Evolutionary conservation across 2,797 vertebrate species (phyloP).

Genomic region (Lemur catta): DNA sequence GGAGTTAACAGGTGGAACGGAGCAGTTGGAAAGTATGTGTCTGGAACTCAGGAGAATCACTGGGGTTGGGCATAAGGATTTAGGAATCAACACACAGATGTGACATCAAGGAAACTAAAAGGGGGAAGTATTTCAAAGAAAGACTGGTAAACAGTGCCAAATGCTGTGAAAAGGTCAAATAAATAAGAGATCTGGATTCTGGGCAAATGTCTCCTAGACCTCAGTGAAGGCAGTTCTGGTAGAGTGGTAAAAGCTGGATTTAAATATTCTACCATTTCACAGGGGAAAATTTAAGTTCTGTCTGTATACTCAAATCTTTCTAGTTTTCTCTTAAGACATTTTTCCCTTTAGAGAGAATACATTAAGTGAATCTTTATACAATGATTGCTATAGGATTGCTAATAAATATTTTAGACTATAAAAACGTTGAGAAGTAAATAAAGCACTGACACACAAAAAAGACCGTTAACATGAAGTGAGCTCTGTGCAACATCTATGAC

Average conservation of each 20-base stretch:
- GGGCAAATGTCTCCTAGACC: background rate
- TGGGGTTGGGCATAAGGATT: background rate
- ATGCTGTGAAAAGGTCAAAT: background rate
- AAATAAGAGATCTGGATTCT: background rate
- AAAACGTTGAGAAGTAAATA: background rate
- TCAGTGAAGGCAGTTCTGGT: background rate
- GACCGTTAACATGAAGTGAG: background rate
- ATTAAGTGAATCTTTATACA: background rate
- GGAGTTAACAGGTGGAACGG: background rate
- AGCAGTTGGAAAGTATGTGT: rapidly evolving
- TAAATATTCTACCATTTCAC: background rate
- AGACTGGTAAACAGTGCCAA: background rate
- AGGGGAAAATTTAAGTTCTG: background rate
- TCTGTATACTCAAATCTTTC: background rate
- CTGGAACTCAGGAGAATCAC: background rate
- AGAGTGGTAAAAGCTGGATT: background rate
- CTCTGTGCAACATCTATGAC: background rate
- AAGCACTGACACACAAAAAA: background rate
- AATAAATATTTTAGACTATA: background rate
- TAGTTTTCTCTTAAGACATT: background rate
- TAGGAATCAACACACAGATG: background rate
- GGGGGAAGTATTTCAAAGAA: background rate
- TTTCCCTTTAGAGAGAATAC: background rate
- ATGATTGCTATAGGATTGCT: background rate
- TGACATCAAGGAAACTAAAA: background rate